Base-by-base conservation (phyloP, 2,888 invertebrate genomes). In the Drosophila lacicola region DNA sequence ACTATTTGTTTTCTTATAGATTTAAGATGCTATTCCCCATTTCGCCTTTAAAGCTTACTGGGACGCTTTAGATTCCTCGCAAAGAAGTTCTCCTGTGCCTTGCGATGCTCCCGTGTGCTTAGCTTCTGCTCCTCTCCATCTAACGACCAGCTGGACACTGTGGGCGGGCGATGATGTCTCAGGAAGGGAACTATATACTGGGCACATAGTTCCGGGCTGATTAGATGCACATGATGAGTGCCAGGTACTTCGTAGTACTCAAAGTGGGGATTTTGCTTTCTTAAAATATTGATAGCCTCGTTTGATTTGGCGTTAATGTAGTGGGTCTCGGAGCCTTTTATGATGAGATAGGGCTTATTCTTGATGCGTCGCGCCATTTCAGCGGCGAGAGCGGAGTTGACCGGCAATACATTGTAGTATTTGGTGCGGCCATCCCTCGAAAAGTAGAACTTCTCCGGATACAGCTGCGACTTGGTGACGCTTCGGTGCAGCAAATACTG, bases 211-310 rank as follows among this genome's bases (percentile, higher is more conserved):
- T 94, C 93, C 1, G 96, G 94, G 80, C 94, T 92, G 69, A 94
- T 95, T 64, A 96, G 93, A 92, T 96, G 96, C 13, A 95, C 93
- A 90, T 96, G 96, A 92, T 96, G 96, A 3, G 94, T 94, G 1
- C 96, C 96, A 17, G 93, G 91, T 0, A 96, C 91, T 56, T 93
- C 93, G 66, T 95, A 93, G 58, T 93, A 93, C 82, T 94, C 94
- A 79, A 94, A 95, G 65, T 94, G 93, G 0, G 92, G 92, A 81
- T 95, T 93, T 68, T 93, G 92, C 41, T 93, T 93, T 37, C 95
- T 89, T 13, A 95, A 85, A 79, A 95, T 93, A 72, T 94, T 93
- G 21, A 94, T 93, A 34, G 94, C 93, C 68, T 93, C 93, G 65
- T 93, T 93, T 2, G 70, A 65, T 67, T 94, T 93, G 0, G 92